Percentiles rank a stretch among this genome's conserved stretches.
phyloP scores from a whole-genome alignment of 2,888 invertebrate genomes.

The Zele albiditarsus region DNA sequence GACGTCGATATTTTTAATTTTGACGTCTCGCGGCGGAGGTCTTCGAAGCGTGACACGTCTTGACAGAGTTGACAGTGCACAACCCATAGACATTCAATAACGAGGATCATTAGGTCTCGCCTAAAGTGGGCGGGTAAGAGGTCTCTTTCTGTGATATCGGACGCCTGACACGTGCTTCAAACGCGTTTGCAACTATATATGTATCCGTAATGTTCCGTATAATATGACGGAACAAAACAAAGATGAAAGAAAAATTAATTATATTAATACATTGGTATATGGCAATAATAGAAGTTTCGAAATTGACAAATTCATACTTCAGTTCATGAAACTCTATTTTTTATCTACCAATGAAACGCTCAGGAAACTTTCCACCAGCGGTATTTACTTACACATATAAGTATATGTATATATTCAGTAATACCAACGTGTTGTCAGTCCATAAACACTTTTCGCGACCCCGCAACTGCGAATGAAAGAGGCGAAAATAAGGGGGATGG shows the following conservation, averaged over 20 bases:
- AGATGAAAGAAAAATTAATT: neutral
- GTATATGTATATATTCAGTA: neutral
- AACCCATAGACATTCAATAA: constrained; percentile 67
- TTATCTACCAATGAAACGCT: neutral
- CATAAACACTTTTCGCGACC: constrained; percentile 41
- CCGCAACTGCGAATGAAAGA: neutral
- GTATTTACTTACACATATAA: neutral
- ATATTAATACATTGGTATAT: neutral
- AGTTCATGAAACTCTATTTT: too few relatives aligned
- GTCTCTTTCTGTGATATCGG: constrained; percentile 63
- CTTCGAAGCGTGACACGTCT: constrained; percentile 46
- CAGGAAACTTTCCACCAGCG: neutral
- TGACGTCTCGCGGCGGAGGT: constrained; percentile 56
- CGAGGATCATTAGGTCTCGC: constrained; percentile 65
- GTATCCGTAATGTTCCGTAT: constrained; percentile 18
- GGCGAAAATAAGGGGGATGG: neutral
- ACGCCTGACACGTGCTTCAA: constrained; percentile 68
- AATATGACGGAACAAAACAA: neutral
- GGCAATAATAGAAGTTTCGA: too few relatives aligned
- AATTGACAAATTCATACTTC: too few relatives aligned
- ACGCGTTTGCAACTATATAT: constrained; percentile 56
- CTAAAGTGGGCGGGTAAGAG: constrained; percentile 37
- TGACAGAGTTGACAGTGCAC: constrained; percentile 61
- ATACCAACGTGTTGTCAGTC: constrained; percentile 49
- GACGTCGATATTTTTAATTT: constrained; percentile 57